Conservation (phyloP, 2,797 vertebrate genomes). For the Phalloptychus januarius region DNA sequence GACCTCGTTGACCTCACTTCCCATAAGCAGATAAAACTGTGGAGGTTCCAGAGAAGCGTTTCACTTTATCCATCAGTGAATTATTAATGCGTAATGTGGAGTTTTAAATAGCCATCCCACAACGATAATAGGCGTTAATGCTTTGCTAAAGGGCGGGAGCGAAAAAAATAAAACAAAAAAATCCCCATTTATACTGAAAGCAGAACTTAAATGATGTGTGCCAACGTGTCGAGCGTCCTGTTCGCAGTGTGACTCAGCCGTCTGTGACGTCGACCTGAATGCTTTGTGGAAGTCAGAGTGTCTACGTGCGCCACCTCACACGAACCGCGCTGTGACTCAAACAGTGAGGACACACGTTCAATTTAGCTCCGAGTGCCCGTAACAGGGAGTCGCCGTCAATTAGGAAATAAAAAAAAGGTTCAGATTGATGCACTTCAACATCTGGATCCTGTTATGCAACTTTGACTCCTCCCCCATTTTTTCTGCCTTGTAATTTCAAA, state of each 20-base stretch:
- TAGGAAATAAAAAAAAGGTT: background rate
- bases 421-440: conserved; percentile 12
- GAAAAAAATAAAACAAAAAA: background rate
- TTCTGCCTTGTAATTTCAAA: conserved; percentile 11
- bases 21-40: background rate
- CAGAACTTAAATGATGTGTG: background rate
- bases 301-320: conserved; percentile 30
- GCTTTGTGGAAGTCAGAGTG: background rate
- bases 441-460: conserved; percentile 42
- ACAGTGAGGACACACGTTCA: background rate
- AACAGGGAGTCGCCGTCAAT: background rate
- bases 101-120: background rate
- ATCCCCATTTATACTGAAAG: background rate
- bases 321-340: background rate
- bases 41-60: background rate
- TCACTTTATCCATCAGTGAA: background rate
- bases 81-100: background rate
- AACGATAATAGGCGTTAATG: background rate
- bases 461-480: conserved; percentile 4
- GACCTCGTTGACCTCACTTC: background rate
- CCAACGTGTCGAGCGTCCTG: background rate
- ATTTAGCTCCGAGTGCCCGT: background rate
- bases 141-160: background rate
- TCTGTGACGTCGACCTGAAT: background rate
- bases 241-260: conserved; percentile 12